A percentile compares a stretch with the other conserved stretches of the same genome.
These are phyloP conservation scores for Dolichopus griseipennis DNA, from an alignment of 2,888 invertebrate genomes.

Conservation along the genomic window DNA sequence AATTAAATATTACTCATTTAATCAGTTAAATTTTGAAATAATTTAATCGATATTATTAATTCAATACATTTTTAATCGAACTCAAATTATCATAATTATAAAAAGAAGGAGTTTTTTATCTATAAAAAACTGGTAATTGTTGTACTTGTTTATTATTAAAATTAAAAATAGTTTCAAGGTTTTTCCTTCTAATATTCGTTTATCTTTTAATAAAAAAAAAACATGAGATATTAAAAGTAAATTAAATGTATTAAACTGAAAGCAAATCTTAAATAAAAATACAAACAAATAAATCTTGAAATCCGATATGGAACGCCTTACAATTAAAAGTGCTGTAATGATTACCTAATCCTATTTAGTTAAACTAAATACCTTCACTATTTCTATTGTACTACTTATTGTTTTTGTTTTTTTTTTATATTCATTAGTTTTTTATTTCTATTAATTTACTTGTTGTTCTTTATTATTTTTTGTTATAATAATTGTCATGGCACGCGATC, in stretches of 20 bases:
- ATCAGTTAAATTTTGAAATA: too few relatives aligned
- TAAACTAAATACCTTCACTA: background rate
- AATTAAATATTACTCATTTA: too few relatives aligned
- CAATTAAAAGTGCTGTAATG: conserved; percentile 4
- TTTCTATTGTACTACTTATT: background rate
- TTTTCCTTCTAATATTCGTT: too few relatives aligned
- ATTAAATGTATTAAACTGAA: background rate
- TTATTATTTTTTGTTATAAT: background rate
- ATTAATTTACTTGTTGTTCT: background rate
- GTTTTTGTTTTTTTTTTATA: too few relatives aligned
- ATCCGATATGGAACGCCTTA: background rate
- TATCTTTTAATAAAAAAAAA: background rate
- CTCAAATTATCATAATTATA: too few relatives aligned
- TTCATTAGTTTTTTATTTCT: background rate
- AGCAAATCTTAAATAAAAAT: background rate
- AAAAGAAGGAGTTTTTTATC: too few relatives aligned
- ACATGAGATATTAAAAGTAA: background rate
- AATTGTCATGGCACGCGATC: background rate
- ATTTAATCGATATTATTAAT: too few relatives aligned
- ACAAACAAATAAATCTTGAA: background rate
- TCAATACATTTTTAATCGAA: too few relatives aligned
- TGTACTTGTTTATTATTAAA: too few relatives aligned
- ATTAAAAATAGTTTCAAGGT: too few relatives aligned
- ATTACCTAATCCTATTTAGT: background rate
- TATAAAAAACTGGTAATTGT: too few relatives aligned